Evolutionary conservation across 2,888 invertebrate genomes (phyloP), one percentile per base, ranked within the genome.

Genomic region (Scaptomyza caliginosa): DNA sequence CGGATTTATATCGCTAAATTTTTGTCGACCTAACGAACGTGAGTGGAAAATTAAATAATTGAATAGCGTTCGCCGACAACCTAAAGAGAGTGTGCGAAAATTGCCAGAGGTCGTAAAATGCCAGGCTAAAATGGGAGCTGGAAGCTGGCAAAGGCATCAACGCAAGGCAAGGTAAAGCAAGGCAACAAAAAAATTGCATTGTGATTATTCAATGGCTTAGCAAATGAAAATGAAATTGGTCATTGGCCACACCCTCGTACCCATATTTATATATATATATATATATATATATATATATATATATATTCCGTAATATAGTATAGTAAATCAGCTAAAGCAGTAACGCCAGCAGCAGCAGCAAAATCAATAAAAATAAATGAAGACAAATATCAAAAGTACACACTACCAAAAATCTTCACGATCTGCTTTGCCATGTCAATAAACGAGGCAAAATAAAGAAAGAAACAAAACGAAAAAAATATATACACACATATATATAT

Each of bases 11-110:
- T 79, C 70, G 80, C 59, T 38, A 48, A 67, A 49, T 67, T 69
- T 77, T 77, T 68, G 64, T 68, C 71, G 42, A 64, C 65, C 74
- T 79, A 77, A 82, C 81, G 77, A 86, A 83, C 83, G 83, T 87
- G 83, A 83, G 83, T 74, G 82, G 87, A 87, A 83, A 83, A 83
- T 83, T 87, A 83, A 83, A 85, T 87, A 83, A 83, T 83, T 83
- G 85, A 85, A 81, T 74, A 86, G 77, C 84, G 60, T 73, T 76
- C 64, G 21, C 28, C 34, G n/a, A 26, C 43, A 57, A 49, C 24
- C 38, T 48, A 57, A 34, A 40, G 46, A 72, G 72, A 81, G 67
- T 67, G 78, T 69, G 66, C 60, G 83, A 75, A 85, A 78, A 75
- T 75, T 73, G 67, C 56, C 75, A 67, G 38, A 59, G 78, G 75